Evolutionary conservation across 2,888 invertebrate genomes (phyloP).

Genomic region (Drosophila nr. fundita): DNA sequence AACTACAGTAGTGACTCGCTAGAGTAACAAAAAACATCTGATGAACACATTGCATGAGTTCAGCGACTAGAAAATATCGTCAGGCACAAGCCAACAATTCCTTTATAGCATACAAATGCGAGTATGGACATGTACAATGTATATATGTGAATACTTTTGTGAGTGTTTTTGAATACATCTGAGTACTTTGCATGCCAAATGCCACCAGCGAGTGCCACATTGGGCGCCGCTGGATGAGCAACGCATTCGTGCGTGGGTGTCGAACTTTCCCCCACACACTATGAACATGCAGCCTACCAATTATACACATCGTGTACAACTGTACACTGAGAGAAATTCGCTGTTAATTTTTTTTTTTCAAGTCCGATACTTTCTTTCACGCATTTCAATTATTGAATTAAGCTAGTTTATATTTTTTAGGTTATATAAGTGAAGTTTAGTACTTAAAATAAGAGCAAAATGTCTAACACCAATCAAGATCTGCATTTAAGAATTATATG

Average conservation of each 20-base stretch:
- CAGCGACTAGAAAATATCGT: constrained; percentile 47
- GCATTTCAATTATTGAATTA: background rate
- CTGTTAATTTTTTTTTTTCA: background rate
- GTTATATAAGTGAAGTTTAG: background rate
- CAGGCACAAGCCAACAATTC: constrained; percentile 19
- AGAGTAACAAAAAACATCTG: constrained; percentile 54
- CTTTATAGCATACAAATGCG: constrained; percentile 15
- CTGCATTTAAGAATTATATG: background rate
- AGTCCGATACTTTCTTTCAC: background rate
- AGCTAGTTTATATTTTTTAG: background rate
- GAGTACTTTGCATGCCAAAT: constrained; percentile 46
- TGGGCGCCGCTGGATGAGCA: constrained; percentile 58
- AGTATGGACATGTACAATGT: background rate
- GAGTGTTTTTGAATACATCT: background rate
- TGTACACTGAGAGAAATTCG: background rate
- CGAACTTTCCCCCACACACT: constrained; percentile 68
- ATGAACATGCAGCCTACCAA: constrained; percentile 59
- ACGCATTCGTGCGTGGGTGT: constrained; percentile 74
- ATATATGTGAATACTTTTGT: background rate
- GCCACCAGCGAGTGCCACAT: constrained; percentile 18
- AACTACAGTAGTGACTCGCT: constrained; percentile 31
- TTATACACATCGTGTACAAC: constrained; percentile 27
- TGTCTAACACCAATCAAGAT: background rate
- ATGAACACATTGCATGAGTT: constrained; percentile 55
- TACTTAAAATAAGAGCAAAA: background rate